Conservation (phyloP, 1,140 invertebrate genomes). For the Gryon sp. region DNA sequence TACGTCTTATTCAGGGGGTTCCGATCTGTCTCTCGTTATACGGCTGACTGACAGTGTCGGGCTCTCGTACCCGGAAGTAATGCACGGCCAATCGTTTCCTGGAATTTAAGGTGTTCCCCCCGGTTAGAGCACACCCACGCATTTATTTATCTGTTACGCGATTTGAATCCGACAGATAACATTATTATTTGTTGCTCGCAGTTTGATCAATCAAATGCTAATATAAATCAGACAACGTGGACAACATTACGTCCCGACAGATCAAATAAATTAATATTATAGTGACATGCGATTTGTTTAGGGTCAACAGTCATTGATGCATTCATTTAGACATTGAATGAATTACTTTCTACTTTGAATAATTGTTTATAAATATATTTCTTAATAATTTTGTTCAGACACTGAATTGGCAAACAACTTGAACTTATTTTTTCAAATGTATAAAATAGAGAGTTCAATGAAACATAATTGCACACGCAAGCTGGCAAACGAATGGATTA, state of each 20-base stretch:
- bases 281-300: constrained; percentile 41
- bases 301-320: constrained; percentile 44
- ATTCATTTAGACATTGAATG: constrained; percentile 20
- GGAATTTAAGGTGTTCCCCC: constrained; percentile 53
- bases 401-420: constrained; percentile 23
- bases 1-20: constrained; percentile 34
- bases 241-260: constrained; percentile 22
- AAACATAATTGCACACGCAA: constrained; percentile 33
- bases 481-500: constrained; percentile 13
- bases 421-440: constrained; percentile 17
- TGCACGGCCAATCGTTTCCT: constrained; percentile 42
- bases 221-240: constrained; percentile 39
- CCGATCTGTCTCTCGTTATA: constrained; percentile 34
- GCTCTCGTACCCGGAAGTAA: constrained; percentile 52
- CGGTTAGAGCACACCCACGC: constrained; percentile 34
- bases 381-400: not conserved
- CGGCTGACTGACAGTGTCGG: constrained; percentile 27
- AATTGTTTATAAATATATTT: too few species aligned
- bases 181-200: constrained; percentile 44
- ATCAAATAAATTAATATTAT: constrained; percentile 49
- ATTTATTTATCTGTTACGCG: constrained; percentile 35
- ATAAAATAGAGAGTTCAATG: constrained; percentile 32
- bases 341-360: too few species aligned
- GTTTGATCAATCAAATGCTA: constrained; percentile 30
- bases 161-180: constrained; percentile 53